Evolutionary conservation across 2,113 vertebrate genomes (phyloP).

Genomic region (Sceloporus tristichus): DNA sequence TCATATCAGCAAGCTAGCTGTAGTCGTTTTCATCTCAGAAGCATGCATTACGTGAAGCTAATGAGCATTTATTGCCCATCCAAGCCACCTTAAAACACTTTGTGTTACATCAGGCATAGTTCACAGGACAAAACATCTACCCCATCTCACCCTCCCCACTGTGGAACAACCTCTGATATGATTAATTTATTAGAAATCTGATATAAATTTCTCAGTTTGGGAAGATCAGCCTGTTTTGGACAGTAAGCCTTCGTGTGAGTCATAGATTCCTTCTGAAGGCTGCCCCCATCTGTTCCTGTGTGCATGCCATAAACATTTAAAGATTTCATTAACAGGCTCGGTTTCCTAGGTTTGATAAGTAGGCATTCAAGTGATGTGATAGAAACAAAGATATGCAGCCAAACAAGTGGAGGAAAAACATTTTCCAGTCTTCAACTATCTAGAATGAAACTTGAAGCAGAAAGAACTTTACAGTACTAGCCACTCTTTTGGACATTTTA

Average conservation of each 20-base stretch:
- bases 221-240: conserved; percentile 57
- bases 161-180: conserved; percentile 67
- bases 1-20: too few relatives aligned
- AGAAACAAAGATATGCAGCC: conserved; percentile 57
- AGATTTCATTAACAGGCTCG: conserved; percentile 61
- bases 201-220: conserved; percentile 31
- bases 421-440: conserved; percentile 42
- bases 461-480: conserved; percentile 66
- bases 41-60: too few relatives aligned
- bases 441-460: conserved; percentile 44
- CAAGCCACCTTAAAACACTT: too few relatives aligned
- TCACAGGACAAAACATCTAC: too few relatives aligned
- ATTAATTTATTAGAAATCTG: conserved; percentile 51
- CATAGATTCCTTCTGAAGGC: conserved; percentile 55
- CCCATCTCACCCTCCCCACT: too few relatives aligned
- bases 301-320: conserved; percentile 24
- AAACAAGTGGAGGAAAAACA: conserved; percentile 43
- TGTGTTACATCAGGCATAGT: too few relatives aligned
- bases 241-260: conserved; percentile 55
- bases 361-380: conserved; percentile 49
- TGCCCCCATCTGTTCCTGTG: too few relatives aligned
- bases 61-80: too few relatives aligned
- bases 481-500: conserved; percentile 53
- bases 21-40: too few relatives aligned
- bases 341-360: neutral